Base-by-base conservation (phyloP, 2,797 vertebrate species). In the Sylvia borin region DNA sequence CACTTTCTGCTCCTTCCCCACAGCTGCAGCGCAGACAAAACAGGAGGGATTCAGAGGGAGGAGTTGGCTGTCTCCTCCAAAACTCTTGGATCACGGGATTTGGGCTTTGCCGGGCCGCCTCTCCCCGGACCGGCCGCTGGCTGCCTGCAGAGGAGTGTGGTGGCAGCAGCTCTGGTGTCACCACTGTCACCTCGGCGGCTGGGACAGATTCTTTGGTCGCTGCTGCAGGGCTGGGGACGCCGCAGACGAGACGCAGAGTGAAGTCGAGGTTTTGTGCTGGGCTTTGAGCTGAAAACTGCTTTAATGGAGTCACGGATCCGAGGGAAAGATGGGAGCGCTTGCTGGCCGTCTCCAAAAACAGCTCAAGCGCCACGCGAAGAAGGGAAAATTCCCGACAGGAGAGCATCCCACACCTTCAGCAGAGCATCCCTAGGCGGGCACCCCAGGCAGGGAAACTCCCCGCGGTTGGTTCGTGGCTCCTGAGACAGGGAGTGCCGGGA, bases 191-290 rank as follows among this genome's bases (percentile, higher is more conserved):
- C 13, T 3, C 0, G 0, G 5, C 1, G 75, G 58, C 61, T n/a
- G 6, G 0, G 54, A 42, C 3, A 18, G 36, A 6, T 6, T 29
- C 53, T 57, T 15, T 21, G 48, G 38, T 54, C 51, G 13, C 8
- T 3, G 25, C 24, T 27, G 73, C 16, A 14, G 70, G 62, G 45
- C 36, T 76, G 76, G 65, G 31, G 42, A 29, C 6, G 18, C 82
- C 73, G 50, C 32, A 38, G 65, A 16, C 0, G 0, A 16, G 34
- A 16, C 4, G 5, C 0, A 0, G 50, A 27, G 34, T 10, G 1
- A 6, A 67, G 7, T 0, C 0, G 2, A 53, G 62, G 26, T 1
- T 66, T 27, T 34, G 43, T 22, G 62, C n/a, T 58, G 77, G 70
- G 34, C 55, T 91, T 86, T 54, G n/a, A 42, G 78, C 51, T 62